Conservation (phyloP, 2,888 invertebrate genomes). For the Macropis europaea region DNA sequence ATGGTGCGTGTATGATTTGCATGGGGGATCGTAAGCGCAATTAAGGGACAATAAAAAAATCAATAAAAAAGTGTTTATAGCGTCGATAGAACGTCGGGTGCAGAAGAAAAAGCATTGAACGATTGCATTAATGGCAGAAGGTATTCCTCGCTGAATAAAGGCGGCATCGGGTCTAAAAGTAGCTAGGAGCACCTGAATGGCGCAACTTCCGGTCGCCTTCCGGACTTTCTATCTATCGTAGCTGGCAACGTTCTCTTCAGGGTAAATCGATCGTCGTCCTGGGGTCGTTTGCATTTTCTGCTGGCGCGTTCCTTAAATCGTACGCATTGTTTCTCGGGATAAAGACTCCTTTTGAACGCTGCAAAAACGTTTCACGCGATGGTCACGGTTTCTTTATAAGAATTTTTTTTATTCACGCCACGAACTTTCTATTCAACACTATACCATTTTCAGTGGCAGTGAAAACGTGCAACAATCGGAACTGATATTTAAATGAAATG, state of each 20-base stretch:
- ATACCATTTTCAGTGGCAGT: background rate
- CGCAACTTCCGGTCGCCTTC: conserved; percentile 38
- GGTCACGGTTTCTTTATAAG: conserved; percentile 25
- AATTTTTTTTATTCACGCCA: conserved; percentile 1
- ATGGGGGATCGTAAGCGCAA: conserved; percentile 9
- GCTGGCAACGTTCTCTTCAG: conserved; percentile 5
- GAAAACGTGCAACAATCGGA: conserved; percentile 12
- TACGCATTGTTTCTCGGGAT: background rate
- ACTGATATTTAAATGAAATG: conserved; percentile 25
- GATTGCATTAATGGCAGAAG: conserved; percentile 23
- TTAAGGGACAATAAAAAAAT: too few species aligned
- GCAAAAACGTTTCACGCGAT: conserved; percentile 33
- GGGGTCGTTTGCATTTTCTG: background rate
- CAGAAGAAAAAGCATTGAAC: conserved; percentile 5
- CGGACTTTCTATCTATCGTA: conserved; percentile 25
- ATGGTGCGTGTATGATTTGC: conserved; percentile 28
- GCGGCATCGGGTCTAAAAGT: conserved; percentile 20
- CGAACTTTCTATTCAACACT: conserved; percentile 31
- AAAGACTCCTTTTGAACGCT: conserved; percentile 10
- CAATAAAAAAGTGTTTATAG: background rate
- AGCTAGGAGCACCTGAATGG: conserved; percentile 30
- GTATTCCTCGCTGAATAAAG: background rate
- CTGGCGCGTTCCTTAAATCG: background rate
- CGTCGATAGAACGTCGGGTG: too few species aligned
- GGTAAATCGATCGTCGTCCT: conserved; percentile 9